Base-by-base conservation (phyloP, 53 echinoderm and acorn worm genomes). In the Temnopleurus reevesii region DNA sequence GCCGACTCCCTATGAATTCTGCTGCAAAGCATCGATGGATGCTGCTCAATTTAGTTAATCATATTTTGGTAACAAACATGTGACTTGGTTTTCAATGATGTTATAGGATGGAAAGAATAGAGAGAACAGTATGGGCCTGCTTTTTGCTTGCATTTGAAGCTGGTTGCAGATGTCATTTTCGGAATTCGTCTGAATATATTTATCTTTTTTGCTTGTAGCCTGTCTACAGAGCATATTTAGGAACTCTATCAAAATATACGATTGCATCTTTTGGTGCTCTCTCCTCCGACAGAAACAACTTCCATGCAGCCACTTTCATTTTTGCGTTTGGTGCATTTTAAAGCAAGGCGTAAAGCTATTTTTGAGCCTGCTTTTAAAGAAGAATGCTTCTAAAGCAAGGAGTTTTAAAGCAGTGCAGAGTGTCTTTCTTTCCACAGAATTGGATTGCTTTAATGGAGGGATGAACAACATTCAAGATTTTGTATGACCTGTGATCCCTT, bases 391-490 rank as follows among this genome's bases (percentile, higher is more conserved):
- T 71, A 41, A 71, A 36, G 41, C 43, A 41, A n/a, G 1, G 5
- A 18, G 71, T n/a, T 41, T 19, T 38, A n/a, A 41, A 8, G 30
- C 15, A 41, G n/a, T n/a, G 71, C 12, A 38, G n/a, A n/a, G 71
- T n/a, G 8, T 71, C 41, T 71, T 41, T 71, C 47, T 49, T 79
- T 79, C 36, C 46, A 79, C 79, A 79, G 79, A 30, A 2, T 79
- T 49, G 47, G 47, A 46, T 79, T 13, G 79, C 46, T 79, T 2
- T n/a, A n/a, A n/a, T n/a, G 41, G 27, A 28, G 46, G 29, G 79
- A 79, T 79, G 79, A 79, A 79, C 79, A 79, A 49, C 79, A 47
- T 2, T 8, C 71, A 71, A 41, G 71, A 71, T 41, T n/a, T 36
- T 71, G 71, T 71, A 27, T 71, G 71, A 23, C 33, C 35, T n/a